Base-by-base conservation (phyloP, 1,140 invertebrate genomes). In the Panagrolaimus sp. region DNA sequence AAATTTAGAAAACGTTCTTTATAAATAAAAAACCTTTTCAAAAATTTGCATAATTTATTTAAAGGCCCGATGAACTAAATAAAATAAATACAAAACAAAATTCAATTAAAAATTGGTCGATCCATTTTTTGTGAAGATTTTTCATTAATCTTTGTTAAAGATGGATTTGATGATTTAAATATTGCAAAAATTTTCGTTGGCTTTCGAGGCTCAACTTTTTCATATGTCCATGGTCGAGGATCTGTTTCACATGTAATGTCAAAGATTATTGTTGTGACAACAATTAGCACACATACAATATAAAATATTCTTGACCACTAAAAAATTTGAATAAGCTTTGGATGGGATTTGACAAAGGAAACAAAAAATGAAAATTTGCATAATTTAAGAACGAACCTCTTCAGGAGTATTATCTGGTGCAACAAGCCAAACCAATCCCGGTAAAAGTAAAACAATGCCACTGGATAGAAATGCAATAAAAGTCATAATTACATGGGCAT, bases 401-500 rank as follows among this genome's bases (percentile, higher is more conserved):
- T 43, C 38, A 70, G 46, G 45, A 28, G 71, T 38, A 72, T 72
- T 48, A 65, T 47, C 62, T 43, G 65, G 63, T 17, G 69, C 55
- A 12, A 71, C 10, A 17, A 38, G 44, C 28, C 28, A 64, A n/a
- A 71, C 70, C 14, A 43, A 17, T 14, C 17, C 21, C 15, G 55
- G 68, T 7, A 75, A 26, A n/a, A 76, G 10, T n/a, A 71, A 15
- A 1, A 74, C 52, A 66, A 76, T 43, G 17, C 67, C 26, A 47
- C 73, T 71, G 21, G 15, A 66, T 9, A 26, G 55, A 14, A 71
- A 72, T 15, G 55, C 44, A 43, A 21, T 77, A 17, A 76, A 65
- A n/a, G 74, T 45, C 46, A 66, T 73, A 12, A 76, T 38, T 1
- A 78, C 52, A 28, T 76, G 74, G 9, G 65, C 76, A 43, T 65